Evolutionary conservation across 2,888 invertebrate species (phyloP), one percentile per base, ranked within the genome.

Genomic region (Helobdella robusta): DNA sequence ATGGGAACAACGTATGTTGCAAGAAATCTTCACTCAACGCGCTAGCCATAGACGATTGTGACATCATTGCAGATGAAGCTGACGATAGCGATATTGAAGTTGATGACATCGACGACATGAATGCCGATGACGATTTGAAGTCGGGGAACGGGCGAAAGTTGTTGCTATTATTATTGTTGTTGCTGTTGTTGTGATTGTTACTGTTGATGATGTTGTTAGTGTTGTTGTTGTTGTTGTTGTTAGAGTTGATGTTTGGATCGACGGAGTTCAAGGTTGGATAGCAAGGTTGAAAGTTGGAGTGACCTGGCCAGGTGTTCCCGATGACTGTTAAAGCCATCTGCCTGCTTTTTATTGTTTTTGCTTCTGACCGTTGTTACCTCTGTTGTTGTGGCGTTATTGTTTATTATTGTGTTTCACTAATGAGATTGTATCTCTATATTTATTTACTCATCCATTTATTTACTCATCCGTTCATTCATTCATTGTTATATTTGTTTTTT

Each of bases 71-170:
- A 28, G n/a, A 56, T 56, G 56, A 56, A 30, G 56, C n/a, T 40
- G 44, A 40, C n/a, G n/a, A 40, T n/a, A 40, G n/a, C n/a, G n/a
- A 40, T 40, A n/a, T 15, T 15, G 44, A 40, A 40, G 44, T 11
- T 40, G 44, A 40, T 40, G 44, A 40, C n/a, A 40, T 11, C 28
- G 56, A 56, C n/a, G 56, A 56, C 32, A 30, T 56, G 32, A 56
- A 56, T n/a, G n/a, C n/a, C n/a, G n/a, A n/a, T n/a, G 56, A 56
- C n/a, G 56, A 56, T 56, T 56, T 56, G 32, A 56, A 56, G 18
- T 56, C 56, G n/a, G 56, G n/a, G 5, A 32, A 30, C n/a, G 56
- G n/a, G 32, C 56, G 32, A 56, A 56, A 56, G 25, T 25, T 56
- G 30, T n/a, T n/a, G n/a, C n/a, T n/a, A n/a, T n/a, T n/a, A n/a